phyloP scores from a whole-genome alignment of 1,140 invertebrate species.

The Drosophila kepulauana region DNA sequence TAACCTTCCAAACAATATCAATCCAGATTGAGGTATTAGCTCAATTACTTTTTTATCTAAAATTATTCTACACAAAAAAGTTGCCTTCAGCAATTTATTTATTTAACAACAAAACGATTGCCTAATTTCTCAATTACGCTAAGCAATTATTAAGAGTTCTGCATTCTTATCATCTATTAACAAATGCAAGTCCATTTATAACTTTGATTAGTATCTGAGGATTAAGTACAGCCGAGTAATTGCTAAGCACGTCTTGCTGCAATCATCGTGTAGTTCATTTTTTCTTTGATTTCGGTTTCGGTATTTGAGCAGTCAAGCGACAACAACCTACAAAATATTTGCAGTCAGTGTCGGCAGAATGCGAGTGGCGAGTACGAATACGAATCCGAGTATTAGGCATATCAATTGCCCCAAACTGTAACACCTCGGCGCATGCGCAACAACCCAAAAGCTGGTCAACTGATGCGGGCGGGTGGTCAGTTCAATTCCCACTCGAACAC shows the following conservation, averaged over 20 bases:
- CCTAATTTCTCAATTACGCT: too few relatives aligned
- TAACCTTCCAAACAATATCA: too few relatives aligned
- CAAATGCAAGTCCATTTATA: conserved; percentile 2
- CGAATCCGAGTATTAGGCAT: conserved; percentile 59
- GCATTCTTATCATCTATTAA: not conserved
- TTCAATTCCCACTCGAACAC: not conserved
- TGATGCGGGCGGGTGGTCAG: conserved; percentile 48
- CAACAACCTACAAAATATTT: conserved; percentile 33
- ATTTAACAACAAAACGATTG: too few relatives aligned
- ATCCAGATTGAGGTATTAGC: too few relatives aligned
- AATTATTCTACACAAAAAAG: not conserved
- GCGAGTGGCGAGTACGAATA: too few relatives aligned
- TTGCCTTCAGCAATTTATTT: not conserved
- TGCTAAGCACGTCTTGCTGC: conserved; percentile 19
- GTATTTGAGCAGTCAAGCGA: conserved; percentile 36
- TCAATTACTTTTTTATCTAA: not conserved
- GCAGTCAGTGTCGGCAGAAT: conserved; percentile 52
- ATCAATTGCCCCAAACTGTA: conserved; percentile 59
- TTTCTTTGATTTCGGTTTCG: not conserved
- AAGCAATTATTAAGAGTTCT: too few relatives aligned
- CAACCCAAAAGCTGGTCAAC: conserved; percentile 41
- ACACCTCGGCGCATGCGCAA: conserved; percentile 76
- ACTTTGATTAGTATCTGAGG: not conserved
- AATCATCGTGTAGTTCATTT: conserved; percentile 19
- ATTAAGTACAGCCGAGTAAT: conserved; percentile 16